These are phyloP conservation scores for Lithophane leautieri DNA, from an alignment of 2,888 invertebrate species.

Conservation along the genomic window DNA sequence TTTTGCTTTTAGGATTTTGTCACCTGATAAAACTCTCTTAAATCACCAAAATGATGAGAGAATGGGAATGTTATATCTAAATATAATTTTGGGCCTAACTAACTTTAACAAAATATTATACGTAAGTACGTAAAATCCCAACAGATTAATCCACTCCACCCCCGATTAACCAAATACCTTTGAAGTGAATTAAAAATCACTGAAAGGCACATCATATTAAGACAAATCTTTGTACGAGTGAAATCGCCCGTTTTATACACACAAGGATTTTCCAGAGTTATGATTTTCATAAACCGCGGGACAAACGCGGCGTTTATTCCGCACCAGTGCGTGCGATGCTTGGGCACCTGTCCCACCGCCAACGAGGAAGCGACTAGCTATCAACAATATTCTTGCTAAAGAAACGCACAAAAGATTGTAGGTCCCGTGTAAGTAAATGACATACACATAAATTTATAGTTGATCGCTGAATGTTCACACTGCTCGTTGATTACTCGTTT, in stretches of 20 bases:
- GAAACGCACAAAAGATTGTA: background rate
- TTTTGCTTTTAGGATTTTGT: too few species aligned
- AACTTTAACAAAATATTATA: background rate
- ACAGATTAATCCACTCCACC: constrained; percentile 16
- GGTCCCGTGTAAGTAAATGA: background rate
- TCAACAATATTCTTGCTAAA: background rate
- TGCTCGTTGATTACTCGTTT: background rate
- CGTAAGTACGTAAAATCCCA: background rate
- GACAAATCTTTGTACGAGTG: constrained; percentile 50
- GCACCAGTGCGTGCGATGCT: constrained; percentile 52
- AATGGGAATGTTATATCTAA: background rate
- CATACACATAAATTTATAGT: background rate
- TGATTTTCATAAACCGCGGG: constrained; percentile 54
- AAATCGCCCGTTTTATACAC: constrained; percentile 55
- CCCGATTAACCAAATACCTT: constrained; percentile 22
- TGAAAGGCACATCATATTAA: constrained; percentile 43
- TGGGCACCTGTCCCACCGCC: background rate
- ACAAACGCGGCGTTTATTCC: constrained; percentile 59
- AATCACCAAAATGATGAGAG: too few species aligned
- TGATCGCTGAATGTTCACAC: background rate
- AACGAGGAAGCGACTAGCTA: background rate
- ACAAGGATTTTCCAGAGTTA: constrained; percentile 61
- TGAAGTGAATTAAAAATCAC: constrained; percentile 49
- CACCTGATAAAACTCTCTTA: too few species aligned
- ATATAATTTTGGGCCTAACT: background rate